Evolutionary conservation across 2,888 invertebrate species (phyloP).

Genomic region (Ganaspis brasiliensis): DNA sequence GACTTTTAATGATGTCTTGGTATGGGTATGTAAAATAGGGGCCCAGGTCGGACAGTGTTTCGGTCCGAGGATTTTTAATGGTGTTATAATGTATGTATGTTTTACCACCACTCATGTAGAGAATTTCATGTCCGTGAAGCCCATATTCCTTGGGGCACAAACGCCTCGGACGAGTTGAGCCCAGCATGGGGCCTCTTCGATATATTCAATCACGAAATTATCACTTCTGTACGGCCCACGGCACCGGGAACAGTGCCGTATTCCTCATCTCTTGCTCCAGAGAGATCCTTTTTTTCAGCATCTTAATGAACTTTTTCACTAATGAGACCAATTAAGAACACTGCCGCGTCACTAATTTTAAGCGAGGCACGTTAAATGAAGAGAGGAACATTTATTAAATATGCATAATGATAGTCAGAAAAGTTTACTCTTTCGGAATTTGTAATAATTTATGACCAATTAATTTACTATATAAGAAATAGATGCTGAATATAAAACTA

Average conservation of each 20-base stretch:
- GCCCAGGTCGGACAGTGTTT: constrained; percentile 70
- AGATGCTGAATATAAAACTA: background rate
- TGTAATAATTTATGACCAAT: constrained; percentile 6
- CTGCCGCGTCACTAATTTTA: constrained; percentile 42
- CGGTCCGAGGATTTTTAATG: constrained; percentile 76
- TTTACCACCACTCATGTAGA: constrained; percentile 65
- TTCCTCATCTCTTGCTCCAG: constrained; percentile 34
- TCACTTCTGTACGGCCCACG: constrained; percentile 77
- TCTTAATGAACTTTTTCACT: constrained; percentile 48
- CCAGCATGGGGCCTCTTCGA: constrained; percentile 78
- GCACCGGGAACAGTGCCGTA: constrained; percentile 44
- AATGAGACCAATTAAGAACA: constrained; percentile 44
- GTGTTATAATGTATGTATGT: constrained; percentile 79
- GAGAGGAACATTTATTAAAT: constrained; percentile 19
- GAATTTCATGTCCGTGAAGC: constrained; percentile 56
- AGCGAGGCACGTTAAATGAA: constrained; percentile 25
- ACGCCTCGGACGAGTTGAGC: constrained; percentile 74
- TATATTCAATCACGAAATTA: constrained; percentile 80
- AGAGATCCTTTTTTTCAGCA: constrained; percentile 45
- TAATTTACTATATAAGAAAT: constrained; percentile 15
- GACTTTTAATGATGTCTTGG: constrained; percentile 69
- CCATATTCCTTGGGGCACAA: constrained; percentile 61
- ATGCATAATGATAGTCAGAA: constrained; percentile 1
- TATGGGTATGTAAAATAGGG: constrained; percentile 71
- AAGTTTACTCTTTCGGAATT: constrained; percentile 1